phyloP scores from a whole-genome alignment of 2,888 invertebrate genomes.

The Lamproptera curius region DNA sequence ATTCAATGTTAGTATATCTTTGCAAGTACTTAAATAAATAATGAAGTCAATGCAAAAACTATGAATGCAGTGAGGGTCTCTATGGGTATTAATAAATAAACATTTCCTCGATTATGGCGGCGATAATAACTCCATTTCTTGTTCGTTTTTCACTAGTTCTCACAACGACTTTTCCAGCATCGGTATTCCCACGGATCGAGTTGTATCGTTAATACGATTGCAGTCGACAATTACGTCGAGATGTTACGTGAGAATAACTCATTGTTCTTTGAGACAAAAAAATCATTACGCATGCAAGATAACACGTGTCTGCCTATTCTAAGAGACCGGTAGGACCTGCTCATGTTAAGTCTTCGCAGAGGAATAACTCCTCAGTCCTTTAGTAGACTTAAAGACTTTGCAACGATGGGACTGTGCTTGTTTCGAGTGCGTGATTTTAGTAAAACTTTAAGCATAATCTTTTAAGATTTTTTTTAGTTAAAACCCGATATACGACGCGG shows the following conservation, averaged over 20 bases:
- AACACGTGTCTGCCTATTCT: conserved; percentile 32
- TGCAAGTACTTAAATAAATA: no score
- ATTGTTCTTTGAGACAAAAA: conserved; percentile 33
- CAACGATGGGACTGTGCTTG: conserved; percentile 52
- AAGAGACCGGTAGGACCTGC: conserved; percentile 44
- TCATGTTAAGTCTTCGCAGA: conserved; percentile 31
- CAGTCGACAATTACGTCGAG: conserved; percentile 6
- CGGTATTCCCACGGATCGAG: conserved; percentile 3
- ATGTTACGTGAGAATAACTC: conserved; percentile 27
- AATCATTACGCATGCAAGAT: conserved; percentile 28
- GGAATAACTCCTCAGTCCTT: conserved; percentile 20
- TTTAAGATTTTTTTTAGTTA: background rate
- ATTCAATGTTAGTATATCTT: no score
- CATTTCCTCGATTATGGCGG: no score
- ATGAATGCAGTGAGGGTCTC: no score
- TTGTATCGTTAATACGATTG: conserved; percentile 6
- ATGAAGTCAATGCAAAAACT: no score
- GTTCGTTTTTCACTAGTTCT: background rate
- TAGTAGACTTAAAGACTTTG: conserved; percentile 9
- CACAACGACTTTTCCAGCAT: background rate
- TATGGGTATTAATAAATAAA: no score
- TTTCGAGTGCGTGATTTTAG: conserved; percentile 45
- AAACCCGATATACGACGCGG: background rate
- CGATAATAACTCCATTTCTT: background rate
- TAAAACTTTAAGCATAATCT: background rate